phyloP scores from a whole-genome alignment of 92 coral and sea anemone genomes.

The Palythoa grandiflora region DNA sequence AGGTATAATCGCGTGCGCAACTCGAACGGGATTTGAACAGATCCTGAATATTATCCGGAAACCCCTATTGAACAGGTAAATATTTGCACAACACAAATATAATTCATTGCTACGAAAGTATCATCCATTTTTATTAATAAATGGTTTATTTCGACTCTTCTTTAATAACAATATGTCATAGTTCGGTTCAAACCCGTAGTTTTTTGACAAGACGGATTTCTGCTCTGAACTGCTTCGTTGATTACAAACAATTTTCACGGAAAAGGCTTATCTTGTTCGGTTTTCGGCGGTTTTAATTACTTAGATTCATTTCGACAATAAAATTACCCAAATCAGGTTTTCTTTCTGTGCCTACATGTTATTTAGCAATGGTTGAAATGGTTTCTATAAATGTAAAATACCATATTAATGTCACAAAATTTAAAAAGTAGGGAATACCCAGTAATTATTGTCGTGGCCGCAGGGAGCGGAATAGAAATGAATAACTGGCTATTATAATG shows the following conservation, averaged over 20 bases:
- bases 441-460: neutral
- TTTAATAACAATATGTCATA: neutral
- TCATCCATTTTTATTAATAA: conserved; percentile 22
- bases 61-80: conserved; percentile 29
- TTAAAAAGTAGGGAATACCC: neutral
- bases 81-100: conserved; percentile 47
- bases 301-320: neutral
- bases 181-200: neutral
- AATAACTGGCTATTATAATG: neutral
- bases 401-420: neutral
- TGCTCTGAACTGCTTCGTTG: conserved; percentile 14
- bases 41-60: conserved; percentile 39
- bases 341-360: neutral
- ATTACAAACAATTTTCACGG: neutral
- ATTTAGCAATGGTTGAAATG: neutral
- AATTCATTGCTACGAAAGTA: conserved; percentile 2
- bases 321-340: neutral
- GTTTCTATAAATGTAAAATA: neutral
- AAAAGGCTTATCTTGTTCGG: conserved; percentile 1
- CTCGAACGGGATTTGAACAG: conserved; percentile 5
- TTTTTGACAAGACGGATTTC: neutral
- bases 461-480: neutral
- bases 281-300: neutral
- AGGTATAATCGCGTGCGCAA: conserved; percentile 30
- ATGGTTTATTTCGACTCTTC: neutral